A percentile compares a stretch with the other conserved stretches of the same genome.
These are phyloP conservation scores for Marronus borbonicus DNA, from an alignment of 2,888 invertebrate species.

Conservation along the genomic window DNA sequence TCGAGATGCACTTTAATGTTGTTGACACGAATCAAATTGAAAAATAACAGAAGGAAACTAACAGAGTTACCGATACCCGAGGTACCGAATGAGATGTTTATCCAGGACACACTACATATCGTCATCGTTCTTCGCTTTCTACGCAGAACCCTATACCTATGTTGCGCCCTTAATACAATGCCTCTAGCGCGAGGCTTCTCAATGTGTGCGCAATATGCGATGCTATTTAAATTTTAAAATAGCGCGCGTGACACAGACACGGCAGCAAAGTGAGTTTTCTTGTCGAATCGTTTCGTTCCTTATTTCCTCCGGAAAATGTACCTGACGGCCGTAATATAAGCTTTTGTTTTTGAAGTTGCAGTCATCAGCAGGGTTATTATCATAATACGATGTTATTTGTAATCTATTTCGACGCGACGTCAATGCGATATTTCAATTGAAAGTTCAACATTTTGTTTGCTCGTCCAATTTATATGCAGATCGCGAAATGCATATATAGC, in stretches of 20 bases:
- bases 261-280: slow-evolving; percentile 44
- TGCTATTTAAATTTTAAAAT: slow-evolving; percentile 46
- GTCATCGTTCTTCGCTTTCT: slow-evolving; percentile 13
- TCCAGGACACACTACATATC: not conserved
- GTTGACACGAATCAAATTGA: slow-evolving; percentile 41
- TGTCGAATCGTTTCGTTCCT: slow-evolving; percentile 40
- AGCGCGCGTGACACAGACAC: slow-evolving; percentile 18
- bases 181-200: slow-evolving; percentile 22
- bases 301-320: slow-evolving; percentile 30
- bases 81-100: slow-evolving; percentile 32
- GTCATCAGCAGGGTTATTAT: slow-evolving; percentile 24
- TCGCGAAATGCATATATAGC: slow-evolving; percentile 21
- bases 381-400: slow-evolving; percentile 16
- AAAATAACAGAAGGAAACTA: slow-evolving; percentile 35
- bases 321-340: slow-evolving; percentile 32
- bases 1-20: slow-evolving; percentile 18
- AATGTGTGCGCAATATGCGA: slow-evolving; percentile 29
- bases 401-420: slow-evolving; percentile 8
- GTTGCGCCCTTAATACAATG: slow-evolving; percentile 7
- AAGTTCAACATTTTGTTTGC: slow-evolving; percentile 21
- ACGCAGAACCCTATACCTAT: slow-evolving; percentile 13
- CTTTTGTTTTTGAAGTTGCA: slow-evolving; percentile 23
- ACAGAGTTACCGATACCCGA: slow-evolving; percentile 26
- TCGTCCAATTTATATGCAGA: slow-evolving; percentile 40
- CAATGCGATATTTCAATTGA: slow-evolving; percentile 22